These are phyloP conservation scores for Buathra laborator DNA, from an alignment of 2,888 invertebrate species.

Conservation along the genomic window DNA sequence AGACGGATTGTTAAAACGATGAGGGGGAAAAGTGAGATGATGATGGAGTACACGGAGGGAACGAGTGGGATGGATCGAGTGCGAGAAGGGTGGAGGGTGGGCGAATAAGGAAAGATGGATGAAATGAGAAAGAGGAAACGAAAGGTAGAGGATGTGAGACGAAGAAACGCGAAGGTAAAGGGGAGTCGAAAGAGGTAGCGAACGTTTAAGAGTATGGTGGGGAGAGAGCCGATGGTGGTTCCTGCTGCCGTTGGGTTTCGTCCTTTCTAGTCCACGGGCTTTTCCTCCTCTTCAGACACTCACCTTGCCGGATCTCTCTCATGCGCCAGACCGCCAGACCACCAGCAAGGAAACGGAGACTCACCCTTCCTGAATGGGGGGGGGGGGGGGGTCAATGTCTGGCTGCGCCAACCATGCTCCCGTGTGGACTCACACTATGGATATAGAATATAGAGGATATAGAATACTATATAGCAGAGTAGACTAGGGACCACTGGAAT, in stretches of 20 bases:
- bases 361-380: slow-evolving; percentile 52
- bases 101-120: slow-evolving; percentile 41
- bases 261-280: slow-evolving; percentile 53
- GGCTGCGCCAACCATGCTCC: slow-evolving; percentile 67
- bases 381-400: slow-evolving; percentile 71
- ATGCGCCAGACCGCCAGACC: slow-evolving; percentile 58
- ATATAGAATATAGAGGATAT: slow-evolving; percentile 20
- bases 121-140: slow-evolving; percentile 42
- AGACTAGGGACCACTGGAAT: slow-evolving; percentile 46
- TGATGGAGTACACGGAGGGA: slow-evolving; percentile 55
- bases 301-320: slow-evolving; percentile 53
- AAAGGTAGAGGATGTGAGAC: slow-evolving; percentile 36
- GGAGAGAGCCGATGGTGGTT: slow-evolving; percentile 46
- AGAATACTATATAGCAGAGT: slow-evolving; percentile 15
- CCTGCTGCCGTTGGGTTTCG: slow-evolving; percentile 45
- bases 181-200: slow-evolving; percentile 35
- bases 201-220: slow-evolving; percentile 44
- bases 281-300: slow-evolving; percentile 65
- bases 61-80: slow-evolving; percentile 50
- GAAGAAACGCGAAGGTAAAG: slow-evolving; percentile 35
- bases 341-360: slow-evolving; percentile 60
- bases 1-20: slow-evolving; percentile 25
- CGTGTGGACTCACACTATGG: slow-evolving; percentile 36
- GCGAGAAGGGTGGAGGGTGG: slow-evolving; percentile 32
- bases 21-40: slow-evolving; percentile 52